phyloP scores from a whole-genome alignment of 2,113 vertebrate species.

The Rhodinocichla rosea region DNA sequence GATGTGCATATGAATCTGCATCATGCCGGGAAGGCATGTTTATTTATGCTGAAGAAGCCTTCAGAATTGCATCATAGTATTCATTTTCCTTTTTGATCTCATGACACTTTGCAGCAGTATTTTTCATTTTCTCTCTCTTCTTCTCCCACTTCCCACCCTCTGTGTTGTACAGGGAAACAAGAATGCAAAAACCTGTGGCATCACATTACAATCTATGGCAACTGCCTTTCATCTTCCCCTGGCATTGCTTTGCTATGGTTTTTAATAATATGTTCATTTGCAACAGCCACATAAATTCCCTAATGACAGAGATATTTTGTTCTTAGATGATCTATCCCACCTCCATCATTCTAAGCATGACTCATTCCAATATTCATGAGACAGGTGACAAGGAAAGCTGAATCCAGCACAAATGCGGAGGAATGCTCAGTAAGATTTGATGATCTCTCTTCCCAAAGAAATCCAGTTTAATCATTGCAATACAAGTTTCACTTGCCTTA shows the following conservation, averaged over 20 bases:
- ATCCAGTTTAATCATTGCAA: not conserved
- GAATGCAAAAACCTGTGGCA: slow-evolving; percentile 21
- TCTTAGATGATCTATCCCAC: not conserved
- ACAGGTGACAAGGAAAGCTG: not conserved
- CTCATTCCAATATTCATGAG: not conserved
- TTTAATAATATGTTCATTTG: not conserved
- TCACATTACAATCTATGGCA: not conserved
- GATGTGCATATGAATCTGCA: not conserved
- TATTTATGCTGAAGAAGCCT: not conserved
- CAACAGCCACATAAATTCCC: not conserved
- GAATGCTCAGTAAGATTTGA: not conserved
- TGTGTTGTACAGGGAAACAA: not conserved
- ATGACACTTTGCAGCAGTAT: not conserved
- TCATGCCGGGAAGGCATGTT: not conserved
- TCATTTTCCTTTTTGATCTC: slow-evolving; percentile 47
- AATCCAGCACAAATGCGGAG: not conserved
- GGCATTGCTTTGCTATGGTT: not conserved
- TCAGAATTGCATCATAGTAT: not conserved
- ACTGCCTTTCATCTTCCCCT: not conserved
- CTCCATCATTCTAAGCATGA: not conserved
- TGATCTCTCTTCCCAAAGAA: not conserved
- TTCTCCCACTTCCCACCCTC: not conserved
- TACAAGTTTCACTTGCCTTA: not conserved
- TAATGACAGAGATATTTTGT: not conserved
- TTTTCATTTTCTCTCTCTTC: not conserved